Conservation (phyloP, 2,113 vertebrate species). For the Misgurnus mizolepis region DNA sequence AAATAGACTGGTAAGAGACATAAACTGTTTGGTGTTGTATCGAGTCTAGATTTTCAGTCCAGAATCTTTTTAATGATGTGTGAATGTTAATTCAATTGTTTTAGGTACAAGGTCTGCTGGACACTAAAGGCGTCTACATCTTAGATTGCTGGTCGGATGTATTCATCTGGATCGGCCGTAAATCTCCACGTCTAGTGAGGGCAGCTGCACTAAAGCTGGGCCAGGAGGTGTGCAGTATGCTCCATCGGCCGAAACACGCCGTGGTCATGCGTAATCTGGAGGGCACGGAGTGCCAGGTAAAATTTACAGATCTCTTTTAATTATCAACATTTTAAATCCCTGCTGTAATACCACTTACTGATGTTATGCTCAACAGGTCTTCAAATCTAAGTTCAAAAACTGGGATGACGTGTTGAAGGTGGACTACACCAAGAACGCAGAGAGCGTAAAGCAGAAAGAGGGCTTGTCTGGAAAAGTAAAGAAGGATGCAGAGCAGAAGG, state of each 20-base stretch:
- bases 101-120: constrained; percentile 91
- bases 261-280: constrained; percentile 91
- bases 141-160: constrained; percentile 97
- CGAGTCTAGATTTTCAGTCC: too few species aligned
- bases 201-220: constrained; percentile 94
- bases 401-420: constrained; percentile 96
- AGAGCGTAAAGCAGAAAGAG: constrained; percentile 79
- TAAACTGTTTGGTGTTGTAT: background rate
- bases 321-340: background rate
- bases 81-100: background rate
- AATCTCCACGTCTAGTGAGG: constrained; percentile 90
- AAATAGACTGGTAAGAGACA: constrained; percentile 84
- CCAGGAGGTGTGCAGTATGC: constrained; percentile 94
- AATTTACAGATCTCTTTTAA: background rate
- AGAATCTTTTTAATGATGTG: too few species aligned
- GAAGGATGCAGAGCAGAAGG: constrained; percentile 88
- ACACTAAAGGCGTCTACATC: constrained; percentile 94
- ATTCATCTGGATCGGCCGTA: constrained; percentile 97
- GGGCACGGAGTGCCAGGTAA: constrained; percentile 93
- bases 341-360: background rate
- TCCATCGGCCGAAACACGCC: constrained; percentile 92
- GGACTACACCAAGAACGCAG: constrained; percentile 94
- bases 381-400: constrained; percentile 97
- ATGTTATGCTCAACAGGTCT: constrained; percentile 77
- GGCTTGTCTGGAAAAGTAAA: constrained; percentile 88